Evolutionary conservation across 2,797 vertebrate genomes (phyloP).

Genomic region (Enteromius unitaeniatus): DNA sequence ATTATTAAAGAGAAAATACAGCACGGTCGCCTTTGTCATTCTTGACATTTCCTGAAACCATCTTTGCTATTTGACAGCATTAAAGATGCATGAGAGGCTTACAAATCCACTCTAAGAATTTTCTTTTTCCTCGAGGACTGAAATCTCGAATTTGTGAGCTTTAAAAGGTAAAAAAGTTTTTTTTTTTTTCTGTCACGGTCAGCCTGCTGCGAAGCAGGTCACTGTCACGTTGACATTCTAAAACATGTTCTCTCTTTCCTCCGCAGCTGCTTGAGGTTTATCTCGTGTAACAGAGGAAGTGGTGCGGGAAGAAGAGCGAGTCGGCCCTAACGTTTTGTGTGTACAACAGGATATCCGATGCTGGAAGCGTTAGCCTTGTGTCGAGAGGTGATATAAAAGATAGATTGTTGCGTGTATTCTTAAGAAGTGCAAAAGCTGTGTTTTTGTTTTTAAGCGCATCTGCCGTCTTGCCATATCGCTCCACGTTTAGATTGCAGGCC

Average conservation of each 20-base stretch:
- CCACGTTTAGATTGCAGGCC: not conserved
- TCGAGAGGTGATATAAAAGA: slow-evolving; percentile 50
- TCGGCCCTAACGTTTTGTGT: slow-evolving; percentile 67
- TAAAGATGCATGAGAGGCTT: slow-evolving; percentile 48
- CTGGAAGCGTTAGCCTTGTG: slow-evolving; percentile 67
- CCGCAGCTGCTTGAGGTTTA: slow-evolving; percentile 76
- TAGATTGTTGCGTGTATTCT: slow-evolving; percentile 34
- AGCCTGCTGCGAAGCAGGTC: slow-evolving; percentile 33
- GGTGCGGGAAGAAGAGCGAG: slow-evolving; percentile 68
- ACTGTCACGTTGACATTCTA: slow-evolving; percentile 39
- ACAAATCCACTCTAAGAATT: slow-evolving; percentile 35
- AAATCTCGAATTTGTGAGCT: slow-evolving; percentile 2
- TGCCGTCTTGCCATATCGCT: not conserved
- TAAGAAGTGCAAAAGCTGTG: slow-evolving; percentile 21
- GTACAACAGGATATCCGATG: slow-evolving; percentile 80
- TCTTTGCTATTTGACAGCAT: slow-evolving; percentile 57
- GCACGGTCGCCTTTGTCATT: slow-evolving; percentile 45
- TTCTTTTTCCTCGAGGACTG: slow-evolving; percentile 35
- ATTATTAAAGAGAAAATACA: slow-evolving; percentile 50
- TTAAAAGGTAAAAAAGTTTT: slow-evolving; percentile 2
- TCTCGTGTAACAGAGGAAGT: slow-evolving; percentile 75
- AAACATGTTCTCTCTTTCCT: slow-evolving; percentile 56
- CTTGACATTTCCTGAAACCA: slow-evolving; percentile 66
- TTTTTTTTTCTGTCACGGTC: slow-evolving; percentile 19
- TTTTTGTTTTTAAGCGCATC: not conserved